Conservation (phyloP, 1,140 invertebrate genomes). For the Drosophila novamexicana region DNA sequence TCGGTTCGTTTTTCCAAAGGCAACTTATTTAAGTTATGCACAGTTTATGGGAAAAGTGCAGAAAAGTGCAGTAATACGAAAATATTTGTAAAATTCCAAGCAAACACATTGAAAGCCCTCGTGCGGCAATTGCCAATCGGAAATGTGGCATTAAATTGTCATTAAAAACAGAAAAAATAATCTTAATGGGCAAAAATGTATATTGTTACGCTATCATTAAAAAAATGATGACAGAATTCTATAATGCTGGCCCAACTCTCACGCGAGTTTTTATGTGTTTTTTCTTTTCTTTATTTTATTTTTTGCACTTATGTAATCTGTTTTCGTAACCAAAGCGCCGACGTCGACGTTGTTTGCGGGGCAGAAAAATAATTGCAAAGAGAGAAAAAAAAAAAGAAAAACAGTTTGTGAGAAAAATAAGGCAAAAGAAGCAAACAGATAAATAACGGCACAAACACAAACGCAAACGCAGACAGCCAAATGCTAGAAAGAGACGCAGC, state of each 20-base stretch:
- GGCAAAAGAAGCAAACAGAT: slow-evolving; percentile 55
- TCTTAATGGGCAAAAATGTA: slow-evolving; percentile 21
- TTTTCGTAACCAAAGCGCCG: slow-evolving; percentile 73
- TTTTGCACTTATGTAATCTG: slow-evolving; percentile 77
- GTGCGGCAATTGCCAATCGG: neutral
- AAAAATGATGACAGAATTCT: slow-evolving; percentile 24
- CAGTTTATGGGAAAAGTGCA: neutral
- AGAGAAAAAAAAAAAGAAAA: slow-evolving; percentile 59
- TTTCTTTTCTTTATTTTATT: slow-evolving; percentile 8
- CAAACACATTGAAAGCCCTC: neutral
- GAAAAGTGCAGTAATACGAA: neutral
- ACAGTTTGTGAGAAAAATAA: slow-evolving; percentile 49
- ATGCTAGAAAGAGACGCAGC: slow-evolving; percentile 15
- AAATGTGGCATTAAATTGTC: slow-evolving; percentile 7
- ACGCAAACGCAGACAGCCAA: slow-evolving; percentile 11
- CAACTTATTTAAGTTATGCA: slow-evolving; percentile 15
- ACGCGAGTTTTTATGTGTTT: slow-evolving; percentile 44
- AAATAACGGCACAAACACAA: slow-evolving; percentile 53
- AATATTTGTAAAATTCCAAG: neutral
- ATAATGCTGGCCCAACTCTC: slow-evolving; percentile 25
- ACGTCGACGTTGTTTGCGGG: slow-evolving; percentile 12
- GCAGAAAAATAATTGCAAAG: slow-evolving; percentile 65
- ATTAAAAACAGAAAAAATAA: neutral
- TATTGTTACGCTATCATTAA: slow-evolving; percentile 21
- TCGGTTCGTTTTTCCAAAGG: slow-evolving; percentile 59